A percentile compares a stretch with the other conserved stretches of the same genome.
Evolutionary conservation across 2,113 vertebrate genomes (phyloP).

Genomic region (Megaceryle torquata): DNA sequence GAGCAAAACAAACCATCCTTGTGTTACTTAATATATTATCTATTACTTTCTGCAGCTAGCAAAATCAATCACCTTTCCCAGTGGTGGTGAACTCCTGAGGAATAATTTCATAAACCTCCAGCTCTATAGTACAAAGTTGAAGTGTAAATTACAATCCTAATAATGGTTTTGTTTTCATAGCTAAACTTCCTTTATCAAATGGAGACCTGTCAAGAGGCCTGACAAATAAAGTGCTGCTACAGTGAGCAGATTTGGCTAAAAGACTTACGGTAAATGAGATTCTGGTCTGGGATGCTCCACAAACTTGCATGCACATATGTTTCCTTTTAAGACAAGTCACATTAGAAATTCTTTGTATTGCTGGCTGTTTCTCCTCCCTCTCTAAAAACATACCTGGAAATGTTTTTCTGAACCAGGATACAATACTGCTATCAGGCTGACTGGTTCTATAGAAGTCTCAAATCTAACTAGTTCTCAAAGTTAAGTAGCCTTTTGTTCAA

Average conservation of each 20-base stretch:
- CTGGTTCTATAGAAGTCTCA: neutral
- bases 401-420: neutral
- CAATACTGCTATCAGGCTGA: neutral
- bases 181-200: neutral
- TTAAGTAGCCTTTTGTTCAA: neutral
- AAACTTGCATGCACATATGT: rapidly evolving
- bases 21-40: conserved; percentile 19
- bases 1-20: neutral
- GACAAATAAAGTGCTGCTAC: neutral
- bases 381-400: neutral
- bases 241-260: neutral
- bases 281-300: neutral
- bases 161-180: neutral
- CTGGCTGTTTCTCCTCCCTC: neutral
- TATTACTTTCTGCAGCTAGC: conserved; percentile 14
- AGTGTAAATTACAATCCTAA: conserved; percentile 1
- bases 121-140: neutral
- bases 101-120: conserved; percentile 16
- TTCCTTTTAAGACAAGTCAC: neutral
- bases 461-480: neutral
- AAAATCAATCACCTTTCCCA: conserved; percentile 44
- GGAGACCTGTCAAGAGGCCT: neutral
- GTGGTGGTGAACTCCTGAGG: neutral
- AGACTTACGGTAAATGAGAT: neutral
- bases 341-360: neutral